A percentile compares a stretch with the other conserved stretches of the same genome.
Conservation (phyloP, 2,888 invertebrate genomes). For the Drosophila monieri region DNA sequence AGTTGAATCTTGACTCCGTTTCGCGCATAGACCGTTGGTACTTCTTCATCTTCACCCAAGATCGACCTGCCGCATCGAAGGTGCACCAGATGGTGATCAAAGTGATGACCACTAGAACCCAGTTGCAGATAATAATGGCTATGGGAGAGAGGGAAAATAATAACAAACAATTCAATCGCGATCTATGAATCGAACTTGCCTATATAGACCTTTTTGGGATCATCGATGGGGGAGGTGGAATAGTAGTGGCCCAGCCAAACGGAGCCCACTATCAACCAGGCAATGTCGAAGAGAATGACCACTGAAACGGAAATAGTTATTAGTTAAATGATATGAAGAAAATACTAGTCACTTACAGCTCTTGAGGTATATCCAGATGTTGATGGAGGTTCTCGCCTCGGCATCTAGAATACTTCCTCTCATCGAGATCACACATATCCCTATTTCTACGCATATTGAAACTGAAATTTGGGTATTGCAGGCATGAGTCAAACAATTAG, state of each 20-base stretch:
- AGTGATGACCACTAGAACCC: conserved; percentile 89
- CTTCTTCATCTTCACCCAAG: conserved; percentile 95
- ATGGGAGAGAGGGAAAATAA: background rate
- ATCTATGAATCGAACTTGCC: conserved; percentile 85
- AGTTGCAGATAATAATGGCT: conserved; percentile 92
- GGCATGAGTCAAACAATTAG: background rate
- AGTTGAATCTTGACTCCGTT: conserved; percentile 90
- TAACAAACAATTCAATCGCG: background rate
- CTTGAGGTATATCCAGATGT: conserved; percentile 91
- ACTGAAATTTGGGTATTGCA: conserved; percentile 70
- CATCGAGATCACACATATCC: conserved; percentile 90
- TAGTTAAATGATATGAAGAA: background rate
- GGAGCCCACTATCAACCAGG: conserved; percentile 90
- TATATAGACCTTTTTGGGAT: conserved; percentile 89
- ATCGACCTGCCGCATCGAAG: conserved; percentile 93
- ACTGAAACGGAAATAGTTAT: conserved; percentile 85
- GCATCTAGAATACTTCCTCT: conserved; percentile 92
- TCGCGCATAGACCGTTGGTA: conserved; percentile 93
- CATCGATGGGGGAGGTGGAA: conserved; percentile 87
- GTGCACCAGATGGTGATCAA: conserved; percentile 93
- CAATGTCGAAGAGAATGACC: conserved; percentile 89
- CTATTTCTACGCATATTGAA: conserved; percentile 88
- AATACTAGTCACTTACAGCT: conserved; percentile 86
- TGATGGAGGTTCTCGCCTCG: conserved; percentile 89
- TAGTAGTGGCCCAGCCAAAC: conserved; percentile 90